phyloP scores from a whole-genome alignment of 2,888 invertebrate species.

The Stenichneumon culpator region DNA sequence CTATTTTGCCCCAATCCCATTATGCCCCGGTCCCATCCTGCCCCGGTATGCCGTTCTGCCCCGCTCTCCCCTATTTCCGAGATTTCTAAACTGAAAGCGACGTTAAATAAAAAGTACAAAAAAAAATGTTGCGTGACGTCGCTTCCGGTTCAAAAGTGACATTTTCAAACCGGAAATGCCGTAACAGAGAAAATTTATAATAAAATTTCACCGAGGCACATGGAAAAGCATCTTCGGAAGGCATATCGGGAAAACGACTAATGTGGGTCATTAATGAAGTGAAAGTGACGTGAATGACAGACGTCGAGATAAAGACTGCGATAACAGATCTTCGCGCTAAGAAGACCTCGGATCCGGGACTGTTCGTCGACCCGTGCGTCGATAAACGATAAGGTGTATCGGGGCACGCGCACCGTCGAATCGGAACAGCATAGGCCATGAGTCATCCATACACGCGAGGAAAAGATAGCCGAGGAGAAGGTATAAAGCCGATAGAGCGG shows the following conservation, averaged over 20 bases:
- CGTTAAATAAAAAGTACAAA: no score
- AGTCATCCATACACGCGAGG: conserved; percentile 40
- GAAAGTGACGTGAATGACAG: conserved; percentile 3
- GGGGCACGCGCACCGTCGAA: neutral
- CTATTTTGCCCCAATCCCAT: no score
- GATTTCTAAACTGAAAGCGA: no score
- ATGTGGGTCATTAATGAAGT: neutral
- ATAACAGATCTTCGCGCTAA: conserved; percentile 37
- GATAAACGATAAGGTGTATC: conserved; percentile 40
- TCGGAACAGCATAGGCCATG: conserved; percentile 22
- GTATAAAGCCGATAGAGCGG: conserved; percentile 53
- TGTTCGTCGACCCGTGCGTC: conserved; percentile 45
- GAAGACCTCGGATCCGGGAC: conserved; percentile 10
- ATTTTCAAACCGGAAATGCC: neutral
- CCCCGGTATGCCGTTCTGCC: no score
- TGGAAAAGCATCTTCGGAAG: neutral
- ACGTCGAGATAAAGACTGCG: conserved; percentile 53
- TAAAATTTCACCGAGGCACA: neutral
- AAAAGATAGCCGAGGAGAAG: conserved; percentile 45
- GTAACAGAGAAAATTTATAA: neutral
- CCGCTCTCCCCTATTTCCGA: no score
- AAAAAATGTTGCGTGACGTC: no score
- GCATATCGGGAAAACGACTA: conserved; percentile 4
- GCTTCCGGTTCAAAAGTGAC: neutral
- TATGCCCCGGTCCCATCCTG: no score